Conservation (phyloP, 2,888 invertebrate genomes). For the Eupithecia tripunctaria region DNA sequence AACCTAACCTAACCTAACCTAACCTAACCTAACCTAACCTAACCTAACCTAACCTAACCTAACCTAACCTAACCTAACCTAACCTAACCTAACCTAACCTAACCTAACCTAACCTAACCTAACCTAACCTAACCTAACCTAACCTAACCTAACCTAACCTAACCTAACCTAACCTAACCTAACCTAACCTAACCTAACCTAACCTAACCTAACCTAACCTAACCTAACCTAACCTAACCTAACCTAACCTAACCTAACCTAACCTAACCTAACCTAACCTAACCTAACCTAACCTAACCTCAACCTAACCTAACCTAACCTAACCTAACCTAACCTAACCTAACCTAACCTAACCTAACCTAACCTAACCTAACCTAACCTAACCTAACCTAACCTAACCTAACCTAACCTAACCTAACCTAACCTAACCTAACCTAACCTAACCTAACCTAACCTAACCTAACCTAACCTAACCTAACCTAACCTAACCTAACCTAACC, state of each 20-base stretch:
- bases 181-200: conserved; percentile 18
- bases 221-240: conserved; percentile 18
- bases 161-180: background rate
- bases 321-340: conserved; percentile 21
- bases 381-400: conserved; percentile 15
- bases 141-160: too few species aligned
- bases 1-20: too few species aligned
- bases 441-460: too few species aligned
- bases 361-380: conserved; percentile 18
- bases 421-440: too few species aligned
- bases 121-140: too few species aligned
- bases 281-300: conserved; percentile 12
- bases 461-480: too few species aligned
- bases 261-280: conserved; percentile 20
- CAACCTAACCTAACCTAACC: conserved; percentile 5
- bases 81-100: too few species aligned
- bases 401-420: conserved; percentile 17
- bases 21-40: too few species aligned
- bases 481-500: too few species aligned
- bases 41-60: too few species aligned
- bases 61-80: too few species aligned
- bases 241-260: conserved; percentile 18
- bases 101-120: too few species aligned
- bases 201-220: conserved; percentile 18
- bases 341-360: conserved; percentile 20